phyloP scores from a whole-genome alignment of 2,797 vertebrate species.

The Acrocephalus scirpaceus region DNA sequence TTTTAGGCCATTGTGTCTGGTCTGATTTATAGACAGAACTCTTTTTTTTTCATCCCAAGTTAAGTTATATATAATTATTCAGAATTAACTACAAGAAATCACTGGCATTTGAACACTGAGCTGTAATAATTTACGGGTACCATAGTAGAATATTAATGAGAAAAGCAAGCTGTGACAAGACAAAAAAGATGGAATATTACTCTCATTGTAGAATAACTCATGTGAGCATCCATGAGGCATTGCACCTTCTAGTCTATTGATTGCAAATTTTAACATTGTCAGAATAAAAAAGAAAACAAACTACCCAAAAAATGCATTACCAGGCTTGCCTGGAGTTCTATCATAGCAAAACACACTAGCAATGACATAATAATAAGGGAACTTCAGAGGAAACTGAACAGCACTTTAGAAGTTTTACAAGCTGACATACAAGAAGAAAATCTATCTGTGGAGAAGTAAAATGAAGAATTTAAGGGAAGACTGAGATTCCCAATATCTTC shows the following conservation, averaged over 20 bases:
- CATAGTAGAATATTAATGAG: background rate
- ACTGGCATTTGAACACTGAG: constrained; percentile 4
- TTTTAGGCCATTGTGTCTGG: background rate
- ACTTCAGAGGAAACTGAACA: background rate
- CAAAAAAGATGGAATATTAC: background rate
- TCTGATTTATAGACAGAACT: constrained; percentile 9
- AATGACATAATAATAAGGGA: background rate
- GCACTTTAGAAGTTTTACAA: background rate
- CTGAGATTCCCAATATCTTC: background rate
- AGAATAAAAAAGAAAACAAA: background rate
- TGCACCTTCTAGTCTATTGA: background rate
- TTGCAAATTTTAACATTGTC: background rate
- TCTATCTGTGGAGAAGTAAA: background rate
- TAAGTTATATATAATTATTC: background rate
- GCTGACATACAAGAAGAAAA: background rate
- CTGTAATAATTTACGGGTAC: background rate
- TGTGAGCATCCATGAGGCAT: background rate
- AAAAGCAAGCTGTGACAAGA: constrained; percentile 8
- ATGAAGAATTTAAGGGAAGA: background rate
- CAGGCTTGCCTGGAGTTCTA: background rate
- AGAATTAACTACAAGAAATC: constrained; percentile 20
- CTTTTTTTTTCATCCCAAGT: background rate
- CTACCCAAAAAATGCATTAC: background rate
- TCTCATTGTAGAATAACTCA: background rate
- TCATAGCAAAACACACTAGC: background rate